A percentile compares a stretch with the other conserved stretches of the same genome.
phyloP scores from a whole-genome alignment of 2,113 vertebrate genomes.

The Crotalus tigris region DNA sequence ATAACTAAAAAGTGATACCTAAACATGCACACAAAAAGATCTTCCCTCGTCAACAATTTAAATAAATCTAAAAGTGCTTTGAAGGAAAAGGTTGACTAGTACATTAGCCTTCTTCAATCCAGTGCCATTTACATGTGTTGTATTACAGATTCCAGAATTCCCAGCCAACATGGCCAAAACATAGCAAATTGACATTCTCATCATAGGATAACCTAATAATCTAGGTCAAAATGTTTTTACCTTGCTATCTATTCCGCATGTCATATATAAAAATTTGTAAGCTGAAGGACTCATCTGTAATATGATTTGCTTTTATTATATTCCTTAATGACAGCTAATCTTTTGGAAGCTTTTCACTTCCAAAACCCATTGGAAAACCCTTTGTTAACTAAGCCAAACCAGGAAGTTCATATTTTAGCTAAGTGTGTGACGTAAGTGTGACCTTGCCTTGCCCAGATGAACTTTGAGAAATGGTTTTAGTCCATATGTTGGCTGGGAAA shows the following conservation, averaged over 20 bases:
- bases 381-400: neutral
- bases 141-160: neutral
- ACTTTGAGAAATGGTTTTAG: neutral
- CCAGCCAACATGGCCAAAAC: no score
- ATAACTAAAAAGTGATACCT: neutral
- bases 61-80: neutral
- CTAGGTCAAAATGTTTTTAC: neutral
- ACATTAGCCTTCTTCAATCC: neutral
- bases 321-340: neutral
- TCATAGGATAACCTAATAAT: neutral
- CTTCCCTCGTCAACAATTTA: neutral
- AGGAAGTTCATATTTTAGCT: neutral
- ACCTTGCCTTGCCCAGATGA: neutral
- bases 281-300: neutral
- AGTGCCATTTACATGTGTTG: neutral
- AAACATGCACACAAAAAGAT: neutral
- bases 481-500: neutral
- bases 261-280: neutral
- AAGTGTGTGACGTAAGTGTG: neutral
- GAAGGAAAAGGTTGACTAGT: neutral
- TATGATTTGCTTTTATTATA: neutral
- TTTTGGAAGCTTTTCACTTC: neutral
- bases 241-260: neutral
- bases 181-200: neutral
- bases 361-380: neutral